A percentile compares a stretch with the other conserved stretches of the same genome.
Conservation (phyloP, 2,797 vertebrate genomes). For the Apogon hyalosoma region DNA sequence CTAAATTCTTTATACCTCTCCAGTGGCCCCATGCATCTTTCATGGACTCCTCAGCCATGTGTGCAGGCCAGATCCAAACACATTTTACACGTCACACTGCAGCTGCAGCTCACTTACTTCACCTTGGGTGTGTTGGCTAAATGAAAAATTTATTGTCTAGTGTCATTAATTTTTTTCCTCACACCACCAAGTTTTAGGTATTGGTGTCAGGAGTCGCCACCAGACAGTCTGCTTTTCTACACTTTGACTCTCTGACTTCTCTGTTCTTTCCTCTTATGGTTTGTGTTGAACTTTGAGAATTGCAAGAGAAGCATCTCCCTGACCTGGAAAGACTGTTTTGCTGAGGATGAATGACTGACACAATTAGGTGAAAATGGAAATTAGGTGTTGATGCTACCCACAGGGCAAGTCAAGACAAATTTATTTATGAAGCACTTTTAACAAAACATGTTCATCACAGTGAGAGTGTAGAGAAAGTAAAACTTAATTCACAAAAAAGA, state of each 20-base stretch:
- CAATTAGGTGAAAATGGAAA: conserved; percentile 75
- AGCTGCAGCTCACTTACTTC: conserved; percentile 70
- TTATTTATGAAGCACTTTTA: conserved; percentile 59
- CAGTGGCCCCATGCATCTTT: conserved; percentile 85
- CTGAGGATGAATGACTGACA: conserved; percentile 72
- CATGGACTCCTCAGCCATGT: conserved; percentile 80
- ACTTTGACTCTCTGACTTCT: conserved; percentile 10
- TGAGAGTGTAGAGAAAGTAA: conserved; percentile 1
- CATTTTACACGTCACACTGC: conserved; percentile 80
- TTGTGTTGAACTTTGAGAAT: conserved; percentile 63
- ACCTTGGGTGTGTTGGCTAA: conserved; percentile 73
- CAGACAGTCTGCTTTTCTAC: conserved; percentile 37
- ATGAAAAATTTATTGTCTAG: conserved; percentile 80
- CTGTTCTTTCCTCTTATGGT: conserved; percentile 17
- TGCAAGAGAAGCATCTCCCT: conserved; percentile 63
- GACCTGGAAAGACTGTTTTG: conserved; percentile 73
- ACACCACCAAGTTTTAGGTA: conserved; percentile 60
- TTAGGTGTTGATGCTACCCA: conserved; percentile 46
- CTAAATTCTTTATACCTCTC: conserved; percentile 89
- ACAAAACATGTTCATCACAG: conserved; percentile 42
- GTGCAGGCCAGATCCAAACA: conserved; percentile 82
- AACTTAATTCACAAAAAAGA: conserved; percentile 20
- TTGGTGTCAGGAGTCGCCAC: conserved; percentile 59
- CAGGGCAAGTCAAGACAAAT: conserved; percentile 45
- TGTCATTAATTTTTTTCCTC: conserved; percentile 71